Percentiles rank a stretch among this genome's conserved stretches.
phyloP scores from a whole-genome alignment of 2,113 vertebrate species.

The Cyanoliseus patagonus region DNA sequence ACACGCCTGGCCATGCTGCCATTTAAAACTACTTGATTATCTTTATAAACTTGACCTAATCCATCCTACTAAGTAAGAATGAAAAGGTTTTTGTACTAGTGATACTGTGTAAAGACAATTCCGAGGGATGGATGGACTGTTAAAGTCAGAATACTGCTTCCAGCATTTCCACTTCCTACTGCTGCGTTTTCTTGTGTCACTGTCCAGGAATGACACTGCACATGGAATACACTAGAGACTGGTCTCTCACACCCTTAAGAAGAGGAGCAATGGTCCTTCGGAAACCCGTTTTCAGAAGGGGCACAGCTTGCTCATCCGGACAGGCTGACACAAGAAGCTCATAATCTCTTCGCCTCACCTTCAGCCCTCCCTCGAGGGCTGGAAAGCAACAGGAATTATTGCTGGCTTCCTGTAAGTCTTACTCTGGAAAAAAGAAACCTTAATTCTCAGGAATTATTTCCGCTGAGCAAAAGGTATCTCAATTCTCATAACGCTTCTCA shows the following conservation, averaged over 20 bases:
- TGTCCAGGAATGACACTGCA: neutral
- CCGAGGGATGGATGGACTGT: neutral
- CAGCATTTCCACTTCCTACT: neutral
- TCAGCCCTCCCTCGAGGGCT: neutral
- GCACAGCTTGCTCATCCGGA: too few relatives aligned
- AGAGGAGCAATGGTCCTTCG: rapidly evolving
- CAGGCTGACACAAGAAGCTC: neutral
- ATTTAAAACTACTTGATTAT: neutral
- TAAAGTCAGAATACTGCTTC: neutral
- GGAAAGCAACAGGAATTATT: neutral
- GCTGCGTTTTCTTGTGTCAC: neutral
- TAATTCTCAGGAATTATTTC: rapidly evolving
- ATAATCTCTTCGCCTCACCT: rapidly evolving
- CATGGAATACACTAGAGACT: neutral
- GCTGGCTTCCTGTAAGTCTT: neutral
- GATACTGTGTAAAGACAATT: neutral
- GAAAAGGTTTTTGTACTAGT: neutral
- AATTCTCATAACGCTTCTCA: neutral
- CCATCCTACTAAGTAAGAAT: neutral
- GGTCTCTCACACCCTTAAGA: too few relatives aligned
- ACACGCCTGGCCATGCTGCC: neutral
- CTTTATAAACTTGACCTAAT: neutral
- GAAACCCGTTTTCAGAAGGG: rapidly evolving
- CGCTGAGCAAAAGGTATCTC: neutral
- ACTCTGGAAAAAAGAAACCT: neutral